Conservation (phyloP, 2,888 invertebrate genomes). For the Hermaeophaga mercurialis region DNA sequence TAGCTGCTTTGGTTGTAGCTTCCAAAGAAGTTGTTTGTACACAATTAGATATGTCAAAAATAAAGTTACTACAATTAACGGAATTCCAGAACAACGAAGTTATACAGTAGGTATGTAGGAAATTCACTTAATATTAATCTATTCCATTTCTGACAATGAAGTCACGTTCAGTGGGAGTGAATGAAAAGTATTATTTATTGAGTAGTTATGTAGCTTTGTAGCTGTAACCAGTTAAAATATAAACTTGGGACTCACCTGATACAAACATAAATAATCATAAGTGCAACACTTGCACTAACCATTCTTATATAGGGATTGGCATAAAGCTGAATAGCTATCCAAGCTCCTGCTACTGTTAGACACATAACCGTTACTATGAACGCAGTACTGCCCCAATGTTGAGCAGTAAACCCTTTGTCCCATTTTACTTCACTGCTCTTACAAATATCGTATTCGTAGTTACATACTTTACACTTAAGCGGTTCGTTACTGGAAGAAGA, state of each 20-base stretch:
- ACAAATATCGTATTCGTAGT: constrained; percentile 79
- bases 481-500: constrained; percentile 47
- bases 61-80: too few species aligned
- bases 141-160: too few species aligned
- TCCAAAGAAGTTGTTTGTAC: too few species aligned
- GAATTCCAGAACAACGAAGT: too few species aligned
- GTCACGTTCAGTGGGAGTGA: too few species aligned
- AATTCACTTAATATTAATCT: too few species aligned
- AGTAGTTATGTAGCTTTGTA: too few species aligned
- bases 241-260: constrained; percentile 75
- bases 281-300: constrained; percentile 79
- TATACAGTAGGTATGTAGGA: too few species aligned
- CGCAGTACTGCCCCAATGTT: constrained; percentile 84
- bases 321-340: constrained; percentile 80
- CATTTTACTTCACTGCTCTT: constrained; percentile 78
- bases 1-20: too few species aligned
- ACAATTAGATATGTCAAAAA: too few species aligned
- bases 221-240: too few species aligned
- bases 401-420: constrained; percentile 81
- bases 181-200: too few species aligned
- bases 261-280: constrained; percentile 83
- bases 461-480: constrained; percentile 81
- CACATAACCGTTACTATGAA: constrained; percentile 80
- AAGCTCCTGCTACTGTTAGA: constrained; percentile 76
- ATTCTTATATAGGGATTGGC: constrained; percentile 78